phyloP scores from a whole-genome alignment of 2,113 vertebrate genomes.

The Tetrax tetrax region DNA sequence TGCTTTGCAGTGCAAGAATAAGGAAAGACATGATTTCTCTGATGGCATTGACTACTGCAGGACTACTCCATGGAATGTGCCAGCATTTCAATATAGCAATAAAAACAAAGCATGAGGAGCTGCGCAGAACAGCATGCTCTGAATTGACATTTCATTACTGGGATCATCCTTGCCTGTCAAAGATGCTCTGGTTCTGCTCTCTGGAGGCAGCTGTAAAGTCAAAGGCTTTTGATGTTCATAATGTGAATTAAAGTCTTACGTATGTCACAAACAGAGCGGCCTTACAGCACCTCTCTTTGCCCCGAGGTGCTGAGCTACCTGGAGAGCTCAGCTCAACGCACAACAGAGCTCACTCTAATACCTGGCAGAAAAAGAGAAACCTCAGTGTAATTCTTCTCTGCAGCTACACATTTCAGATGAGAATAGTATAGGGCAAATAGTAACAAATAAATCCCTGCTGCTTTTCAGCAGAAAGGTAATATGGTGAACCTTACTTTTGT shows the following conservation, averaged over 20 bases:
- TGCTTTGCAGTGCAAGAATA: neutral
- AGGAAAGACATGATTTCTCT: neutral
- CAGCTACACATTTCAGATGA: neutral
- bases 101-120: neutral
- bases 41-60: neutral
- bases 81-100: neutral
- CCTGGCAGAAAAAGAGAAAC: neutral
- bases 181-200: neutral
- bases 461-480: conserved; percentile 12
- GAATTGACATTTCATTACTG: conserved; percentile 2
- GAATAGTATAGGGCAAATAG: neutral
- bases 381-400: neutral
- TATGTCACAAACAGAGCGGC: neutral
- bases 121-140: neutral
- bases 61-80: neutral
- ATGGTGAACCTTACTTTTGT: neutral
- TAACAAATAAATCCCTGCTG: neutral
- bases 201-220: neutral
- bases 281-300: neutral
- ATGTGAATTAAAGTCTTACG: neutral
- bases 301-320: neutral
- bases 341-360: neutral
- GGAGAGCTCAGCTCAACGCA: neutral
- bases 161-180: neutral
- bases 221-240: conserved; percentile 1